phyloP scores from a whole-genome alignment of 2,888 invertebrate species.

The Homarus gammarus region DNA sequence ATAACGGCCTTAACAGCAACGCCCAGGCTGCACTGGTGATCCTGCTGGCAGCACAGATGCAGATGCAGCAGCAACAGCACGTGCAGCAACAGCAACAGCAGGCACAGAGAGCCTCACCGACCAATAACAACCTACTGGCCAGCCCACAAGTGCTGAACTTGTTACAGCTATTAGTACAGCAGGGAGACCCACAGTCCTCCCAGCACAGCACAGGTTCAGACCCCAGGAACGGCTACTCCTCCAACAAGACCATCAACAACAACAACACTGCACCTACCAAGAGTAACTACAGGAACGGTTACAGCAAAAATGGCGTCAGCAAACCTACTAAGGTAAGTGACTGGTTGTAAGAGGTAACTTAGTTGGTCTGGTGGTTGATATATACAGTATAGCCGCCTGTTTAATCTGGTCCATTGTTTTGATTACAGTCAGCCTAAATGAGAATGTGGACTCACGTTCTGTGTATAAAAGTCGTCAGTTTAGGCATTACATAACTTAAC shows the following conservation, averaged over 20 bases:
- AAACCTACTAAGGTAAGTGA: conserved; percentile 54
- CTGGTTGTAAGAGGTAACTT: no score
- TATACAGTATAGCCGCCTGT: no score
- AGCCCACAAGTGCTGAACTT: conserved; percentile 78
- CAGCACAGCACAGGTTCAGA: conserved; percentile 63
- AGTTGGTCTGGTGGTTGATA: no score
- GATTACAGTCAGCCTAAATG: no score
- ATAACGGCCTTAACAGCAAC: conserved; percentile 76
- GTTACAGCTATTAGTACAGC: conserved; percentile 78
- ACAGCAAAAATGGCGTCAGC: conserved; percentile 55
- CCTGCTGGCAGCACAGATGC: conserved; percentile 79
- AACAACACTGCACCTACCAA: conserved; percentile 31
- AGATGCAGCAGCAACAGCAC: conserved; percentile 76
- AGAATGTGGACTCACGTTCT: no score
- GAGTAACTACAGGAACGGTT: conserved; percentile 51
- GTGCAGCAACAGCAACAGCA: conserved; percentile 50
- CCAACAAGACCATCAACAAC: not conserved
- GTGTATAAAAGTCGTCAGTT: no score
- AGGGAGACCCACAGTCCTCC: conserved; percentile 68
- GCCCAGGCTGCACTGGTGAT: conserved; percentile 79
- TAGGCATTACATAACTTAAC: no score
- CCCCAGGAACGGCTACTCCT: conserved; percentile 20
- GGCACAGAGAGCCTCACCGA: not conserved
- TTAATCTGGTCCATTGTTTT: no score
- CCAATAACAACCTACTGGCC: conserved; percentile 75